Conservation (phyloP, 2,888 invertebrate genomes). For the Meganola albula region DNA sequence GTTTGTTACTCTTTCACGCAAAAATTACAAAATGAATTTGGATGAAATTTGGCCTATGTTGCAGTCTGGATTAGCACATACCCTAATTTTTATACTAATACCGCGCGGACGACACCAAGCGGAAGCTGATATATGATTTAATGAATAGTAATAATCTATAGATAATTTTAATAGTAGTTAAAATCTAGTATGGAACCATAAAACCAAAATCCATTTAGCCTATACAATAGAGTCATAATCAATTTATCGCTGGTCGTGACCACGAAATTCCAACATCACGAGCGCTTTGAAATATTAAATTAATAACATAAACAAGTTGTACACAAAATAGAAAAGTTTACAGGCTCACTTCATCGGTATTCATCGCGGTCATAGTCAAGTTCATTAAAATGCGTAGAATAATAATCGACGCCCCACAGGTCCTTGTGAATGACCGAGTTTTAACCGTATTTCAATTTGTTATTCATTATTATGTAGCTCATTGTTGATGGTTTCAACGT, state of each 20-base stretch:
- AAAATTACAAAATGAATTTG: too few relatives aligned
- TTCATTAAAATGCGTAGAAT: slow-evolving; percentile 72
- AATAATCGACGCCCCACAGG: slow-evolving; percentile 61
- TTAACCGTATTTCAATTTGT: slow-evolving; percentile 66
- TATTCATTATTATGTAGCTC: slow-evolving; percentile 51
- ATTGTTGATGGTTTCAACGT: slow-evolving; percentile 44
- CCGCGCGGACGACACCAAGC: too few relatives aligned
- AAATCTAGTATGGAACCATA: too few relatives aligned
- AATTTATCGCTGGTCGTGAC: not conserved
- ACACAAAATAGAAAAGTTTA: slow-evolving; percentile 33
- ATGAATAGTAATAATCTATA: too few relatives aligned
- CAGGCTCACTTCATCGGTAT: slow-evolving; percentile 56
- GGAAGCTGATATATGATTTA: too few relatives aligned
- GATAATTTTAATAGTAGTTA: too few relatives aligned
- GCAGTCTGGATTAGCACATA: too few relatives aligned
- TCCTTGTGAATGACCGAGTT: slow-evolving; percentile 56
- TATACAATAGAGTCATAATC: not conserved
- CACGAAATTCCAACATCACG: slow-evolving; percentile 4
- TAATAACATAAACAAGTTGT: slow-evolving; percentile 35
- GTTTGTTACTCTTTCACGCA: too few relatives aligned
- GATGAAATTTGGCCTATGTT: too few relatives aligned
- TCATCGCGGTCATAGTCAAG: slow-evolving; percentile 49
- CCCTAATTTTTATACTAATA: too few relatives aligned
- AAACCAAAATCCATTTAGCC: not conserved
- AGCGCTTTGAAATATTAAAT: slow-evolving; percentile 15